A percentile compares a stretch with the other conserved stretches of the same genome.
phyloP scores from a whole-genome alignment of 2,113 vertebrate genomes.

The Barnardius zonarius region DNA sequence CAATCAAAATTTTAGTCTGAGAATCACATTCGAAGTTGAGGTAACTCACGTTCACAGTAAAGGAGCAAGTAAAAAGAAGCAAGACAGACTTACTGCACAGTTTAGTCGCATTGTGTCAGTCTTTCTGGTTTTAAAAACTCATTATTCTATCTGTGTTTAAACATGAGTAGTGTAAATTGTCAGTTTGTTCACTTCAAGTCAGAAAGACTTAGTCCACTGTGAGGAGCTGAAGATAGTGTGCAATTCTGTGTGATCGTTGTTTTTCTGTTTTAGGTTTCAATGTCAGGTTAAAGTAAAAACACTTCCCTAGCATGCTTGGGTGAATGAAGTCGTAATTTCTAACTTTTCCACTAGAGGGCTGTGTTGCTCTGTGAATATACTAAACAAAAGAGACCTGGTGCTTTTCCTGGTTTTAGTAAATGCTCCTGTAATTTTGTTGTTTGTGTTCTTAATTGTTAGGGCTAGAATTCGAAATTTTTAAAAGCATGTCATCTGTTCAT shows the following conservation, averaged over 20 bases:
- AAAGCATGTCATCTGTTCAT: background rate
- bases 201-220: background rate
- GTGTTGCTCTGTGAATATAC: slow-evolving; percentile 64
- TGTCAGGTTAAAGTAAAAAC: background rate
- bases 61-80: background rate
- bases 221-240: background rate
- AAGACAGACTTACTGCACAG: background rate
- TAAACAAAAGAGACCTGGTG: slow-evolving; percentile 11
- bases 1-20: background rate
- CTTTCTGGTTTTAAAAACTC: background rate
- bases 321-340: background rate
- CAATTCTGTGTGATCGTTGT: background rate
- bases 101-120: background rate
- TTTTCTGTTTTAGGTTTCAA: background rate
- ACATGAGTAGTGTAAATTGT: background rate
- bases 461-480: slow-evolving; percentile 11
- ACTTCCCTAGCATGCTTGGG: background rate
- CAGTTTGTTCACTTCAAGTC: background rate
- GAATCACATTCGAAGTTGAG: background rate
- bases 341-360: slow-evolving; percentile 70
- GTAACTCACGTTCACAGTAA: background rate
- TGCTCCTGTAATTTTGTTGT: slow-evolving; percentile 33
- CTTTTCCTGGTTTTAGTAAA: slow-evolving; percentile 24
- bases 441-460: slow-evolving; percentile 12
- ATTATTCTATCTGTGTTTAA: background rate